phyloP scores from a whole-genome alignment of 2,888 invertebrate genomes.

The Epistrophe eligans region DNA sequence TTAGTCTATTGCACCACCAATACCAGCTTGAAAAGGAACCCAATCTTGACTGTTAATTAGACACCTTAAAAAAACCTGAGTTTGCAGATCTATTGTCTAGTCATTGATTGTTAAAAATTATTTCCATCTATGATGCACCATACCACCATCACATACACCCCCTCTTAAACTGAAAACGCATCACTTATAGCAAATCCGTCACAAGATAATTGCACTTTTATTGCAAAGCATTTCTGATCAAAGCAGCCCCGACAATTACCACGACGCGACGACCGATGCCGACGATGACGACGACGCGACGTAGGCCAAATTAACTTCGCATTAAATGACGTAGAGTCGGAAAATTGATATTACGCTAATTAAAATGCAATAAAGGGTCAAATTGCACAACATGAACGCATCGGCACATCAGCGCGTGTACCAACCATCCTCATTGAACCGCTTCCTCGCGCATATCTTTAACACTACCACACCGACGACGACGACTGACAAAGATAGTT shows the following conservation, averaged over 20 bases:
- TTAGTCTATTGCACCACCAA: too few species aligned
- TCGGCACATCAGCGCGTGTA: conserved; percentile 21
- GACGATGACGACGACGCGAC: conserved; percentile 27
- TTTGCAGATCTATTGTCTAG: neutral
- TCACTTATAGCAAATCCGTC: conserved; percentile 16
- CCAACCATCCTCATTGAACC: neutral
- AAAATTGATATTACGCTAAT: conserved; percentile 83
- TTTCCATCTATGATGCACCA: neutral
- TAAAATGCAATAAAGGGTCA: conserved; percentile 81
- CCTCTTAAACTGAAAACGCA: neutral
- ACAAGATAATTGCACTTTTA: conserved; percentile 64
- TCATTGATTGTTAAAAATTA: neutral
- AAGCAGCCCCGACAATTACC: conserved; percentile 14
- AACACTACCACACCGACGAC: neutral
- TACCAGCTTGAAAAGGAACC: too few species aligned
- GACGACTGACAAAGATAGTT: neutral
- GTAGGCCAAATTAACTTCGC: conserved; percentile 46
- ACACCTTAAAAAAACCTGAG: neutral
- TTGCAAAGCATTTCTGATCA: conserved; percentile 35
- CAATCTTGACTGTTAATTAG: too few species aligned
- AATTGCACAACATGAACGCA: conserved; percentile 17
- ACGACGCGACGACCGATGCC: conserved; percentile 15
- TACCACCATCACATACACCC: neutral
- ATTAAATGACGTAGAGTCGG: conserved; percentile 64
- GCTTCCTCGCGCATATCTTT: conserved; percentile 24